These are phyloP conservation scores for Chloebia gouldiae DNA, from an alignment of 2,113 vertebrate genomes.

Conservation along the genomic window DNA sequence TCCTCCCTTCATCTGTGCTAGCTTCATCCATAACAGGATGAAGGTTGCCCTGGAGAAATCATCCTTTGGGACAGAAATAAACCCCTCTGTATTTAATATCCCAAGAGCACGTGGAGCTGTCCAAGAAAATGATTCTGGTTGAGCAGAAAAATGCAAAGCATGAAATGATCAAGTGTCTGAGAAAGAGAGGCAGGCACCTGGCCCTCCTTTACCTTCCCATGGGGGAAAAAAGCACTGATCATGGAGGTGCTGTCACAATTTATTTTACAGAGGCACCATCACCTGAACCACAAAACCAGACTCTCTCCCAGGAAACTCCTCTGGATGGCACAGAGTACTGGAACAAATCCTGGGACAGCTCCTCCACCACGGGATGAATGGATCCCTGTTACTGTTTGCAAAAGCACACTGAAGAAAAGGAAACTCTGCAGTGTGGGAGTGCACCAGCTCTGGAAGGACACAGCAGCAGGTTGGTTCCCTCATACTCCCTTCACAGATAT, in stretches of 20 bases:
- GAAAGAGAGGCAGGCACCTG: not conserved
- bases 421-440: not conserved
- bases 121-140: fast-evolving
- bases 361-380: not conserved
- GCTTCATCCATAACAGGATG: not conserved
- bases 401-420: not conserved
- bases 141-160: not conserved
- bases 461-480: not conserved
- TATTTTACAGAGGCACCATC: not conserved
- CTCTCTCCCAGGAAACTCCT: not conserved
- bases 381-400: not conserved
- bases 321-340: not conserved
- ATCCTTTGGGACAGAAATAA: not conserved
- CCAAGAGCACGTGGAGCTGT: not conserved
- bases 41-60: not conserved
- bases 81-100: not conserved
- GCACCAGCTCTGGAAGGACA: not conserved
- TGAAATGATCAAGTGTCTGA: not conserved
- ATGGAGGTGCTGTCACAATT: not conserved
- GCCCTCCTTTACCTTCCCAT: not conserved
- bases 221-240: not conserved
- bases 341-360: not conserved
- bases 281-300: not conserved
- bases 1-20: not conserved
- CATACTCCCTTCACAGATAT: not conserved